A percentile compares a stretch with the other conserved stretches of the same genome.
Evolutionary conservation across 2,888 invertebrate species (phyloP).

Genomic region (Crematogaster levior): DNA sequence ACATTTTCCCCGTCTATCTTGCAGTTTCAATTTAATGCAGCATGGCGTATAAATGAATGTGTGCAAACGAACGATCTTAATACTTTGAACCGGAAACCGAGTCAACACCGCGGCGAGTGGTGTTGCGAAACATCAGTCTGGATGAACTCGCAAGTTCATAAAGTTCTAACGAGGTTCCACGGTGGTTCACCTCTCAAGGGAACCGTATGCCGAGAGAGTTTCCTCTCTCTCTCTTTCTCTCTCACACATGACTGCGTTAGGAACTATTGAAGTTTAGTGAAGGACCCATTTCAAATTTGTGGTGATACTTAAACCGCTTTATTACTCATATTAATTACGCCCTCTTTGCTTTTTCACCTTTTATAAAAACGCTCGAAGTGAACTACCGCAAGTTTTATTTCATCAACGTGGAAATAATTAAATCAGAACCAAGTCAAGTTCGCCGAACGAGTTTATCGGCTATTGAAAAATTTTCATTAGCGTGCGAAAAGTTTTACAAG

Average conservation of each 20-base stretch:
- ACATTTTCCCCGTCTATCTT: conserved; percentile 8
- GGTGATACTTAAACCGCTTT: conserved; percentile 11
- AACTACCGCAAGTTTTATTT: not conserved
- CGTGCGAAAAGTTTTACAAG: not conserved
- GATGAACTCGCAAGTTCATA: conserved; percentile 51
- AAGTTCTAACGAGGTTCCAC: conserved; percentile 62
- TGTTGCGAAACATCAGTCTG: conserved; percentile 53
- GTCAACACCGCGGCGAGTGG: conserved; percentile 13
- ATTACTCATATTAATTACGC: conserved; percentile 34
- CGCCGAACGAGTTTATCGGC: not conserved
- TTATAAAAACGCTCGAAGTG: not conserved
- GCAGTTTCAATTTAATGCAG: conserved; percentile 7
- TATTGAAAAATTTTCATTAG: conserved; percentile 10
- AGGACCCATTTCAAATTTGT: conserved; percentile 22
- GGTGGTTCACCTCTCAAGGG: conserved; percentile 50
- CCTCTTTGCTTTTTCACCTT: not conserved
- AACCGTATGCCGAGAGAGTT: not conserved
- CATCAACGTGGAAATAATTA: conserved; percentile 5
- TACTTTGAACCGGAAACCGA: conserved; percentile 17
- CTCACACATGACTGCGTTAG: not conserved
- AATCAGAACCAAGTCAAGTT: not conserved
- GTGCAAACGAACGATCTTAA: conserved; percentile 21
- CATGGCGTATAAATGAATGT: conserved; percentile 13
- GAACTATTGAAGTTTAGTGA: conserved; percentile 12
- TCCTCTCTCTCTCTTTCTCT: no score